phyloP scores from a whole-genome alignment of 2,113 vertebrate species.

The Paracanthobrama guichenoti region DNA sequence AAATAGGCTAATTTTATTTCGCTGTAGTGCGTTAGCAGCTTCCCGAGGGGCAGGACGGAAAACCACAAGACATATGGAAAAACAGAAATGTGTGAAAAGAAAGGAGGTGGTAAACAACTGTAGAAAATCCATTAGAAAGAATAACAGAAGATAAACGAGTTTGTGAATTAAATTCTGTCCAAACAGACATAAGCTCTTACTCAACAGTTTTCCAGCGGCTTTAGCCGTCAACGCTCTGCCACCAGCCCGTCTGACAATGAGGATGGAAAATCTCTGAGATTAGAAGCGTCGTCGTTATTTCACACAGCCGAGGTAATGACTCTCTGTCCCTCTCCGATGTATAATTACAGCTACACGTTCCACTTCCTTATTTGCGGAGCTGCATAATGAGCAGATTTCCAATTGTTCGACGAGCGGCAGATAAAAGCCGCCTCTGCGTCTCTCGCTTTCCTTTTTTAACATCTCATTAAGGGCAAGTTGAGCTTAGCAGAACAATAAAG shows the following conservation, averaged over 20 bases:
- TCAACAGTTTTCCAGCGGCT: neutral
- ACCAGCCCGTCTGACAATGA: neutral
- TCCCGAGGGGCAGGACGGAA: neutral
- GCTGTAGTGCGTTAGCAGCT: neutral
- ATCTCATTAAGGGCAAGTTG: neutral
- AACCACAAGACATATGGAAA: neutral
- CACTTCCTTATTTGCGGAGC: constrained; percentile 11
- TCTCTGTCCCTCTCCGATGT: neutral
- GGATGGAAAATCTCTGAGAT: constrained; percentile 13
- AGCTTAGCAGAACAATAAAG: constrained; percentile 2
- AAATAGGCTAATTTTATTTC: neutral
- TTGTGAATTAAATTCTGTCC: constrained; percentile 22
- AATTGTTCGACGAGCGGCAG: neutral
- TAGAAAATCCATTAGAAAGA: neutral
- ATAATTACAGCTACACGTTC: constrained; percentile 8
- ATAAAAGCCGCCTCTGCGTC: neutral
- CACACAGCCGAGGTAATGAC: neutral
- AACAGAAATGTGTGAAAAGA: neutral
- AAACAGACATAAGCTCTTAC: constrained; percentile 15
- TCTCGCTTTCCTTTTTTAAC: neutral
- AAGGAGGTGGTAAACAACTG: neutral
- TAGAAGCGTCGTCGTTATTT: neutral
- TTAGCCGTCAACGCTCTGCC: neutral
- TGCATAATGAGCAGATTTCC: constrained; percentile 21
- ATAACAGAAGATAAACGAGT: constrained; percentile 12